Conservation (phyloP, 2,888 invertebrate genomes). For the Drosophila yooni region DNA sequence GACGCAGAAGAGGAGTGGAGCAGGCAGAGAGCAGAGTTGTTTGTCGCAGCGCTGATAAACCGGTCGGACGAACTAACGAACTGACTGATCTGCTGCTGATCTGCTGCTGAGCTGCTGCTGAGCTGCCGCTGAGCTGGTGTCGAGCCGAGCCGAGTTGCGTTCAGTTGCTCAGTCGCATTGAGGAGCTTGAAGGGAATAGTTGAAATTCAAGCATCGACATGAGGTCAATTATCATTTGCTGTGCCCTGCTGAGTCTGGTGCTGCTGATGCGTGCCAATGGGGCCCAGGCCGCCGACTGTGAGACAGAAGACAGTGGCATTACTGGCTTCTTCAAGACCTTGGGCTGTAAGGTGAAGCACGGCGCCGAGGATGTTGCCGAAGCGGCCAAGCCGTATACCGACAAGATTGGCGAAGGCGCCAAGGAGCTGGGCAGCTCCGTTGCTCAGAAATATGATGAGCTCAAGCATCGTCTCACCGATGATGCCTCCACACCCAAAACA, state of each 20-base stretch:
- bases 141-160: background rate
- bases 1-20: background rate
- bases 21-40: slow-evolving; percentile 2
- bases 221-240: slow-evolving; percentile 63
- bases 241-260: slow-evolving; percentile 54
- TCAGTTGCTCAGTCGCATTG: slow-evolving; percentile 41
- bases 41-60: slow-evolving; percentile 33
- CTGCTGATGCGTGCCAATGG: slow-evolving; percentile 40
- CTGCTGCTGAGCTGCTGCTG: background rate
- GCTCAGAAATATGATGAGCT: slow-evolving; percentile 80
- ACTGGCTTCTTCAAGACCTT: slow-evolving; percentile 77
- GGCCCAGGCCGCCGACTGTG: slow-evolving; percentile 64
- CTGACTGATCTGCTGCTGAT: slow-evolving; percentile 14
- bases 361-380: slow-evolving; percentile 76
- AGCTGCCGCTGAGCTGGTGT: background rate
- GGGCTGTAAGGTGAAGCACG: slow-evolving; percentile 80
- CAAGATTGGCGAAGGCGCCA: slow-evolving; percentile 79
- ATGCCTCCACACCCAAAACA: slow-evolving; percentile 35
- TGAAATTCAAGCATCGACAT: slow-evolving; percentile 41
- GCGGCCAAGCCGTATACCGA: slow-evolving; percentile 79
- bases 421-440: slow-evolving; percentile 76
- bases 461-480: slow-evolving; percentile 80
- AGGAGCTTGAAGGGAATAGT: slow-evolving; percentile 44
- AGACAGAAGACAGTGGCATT: slow-evolving; percentile 73
- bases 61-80: slow-evolving; percentile 12